These are phyloP conservation scores for Phalanger gymnotis DNA, from an alignment of 2,797 vertebrate genomes.

Conservation along the genomic window DNA sequence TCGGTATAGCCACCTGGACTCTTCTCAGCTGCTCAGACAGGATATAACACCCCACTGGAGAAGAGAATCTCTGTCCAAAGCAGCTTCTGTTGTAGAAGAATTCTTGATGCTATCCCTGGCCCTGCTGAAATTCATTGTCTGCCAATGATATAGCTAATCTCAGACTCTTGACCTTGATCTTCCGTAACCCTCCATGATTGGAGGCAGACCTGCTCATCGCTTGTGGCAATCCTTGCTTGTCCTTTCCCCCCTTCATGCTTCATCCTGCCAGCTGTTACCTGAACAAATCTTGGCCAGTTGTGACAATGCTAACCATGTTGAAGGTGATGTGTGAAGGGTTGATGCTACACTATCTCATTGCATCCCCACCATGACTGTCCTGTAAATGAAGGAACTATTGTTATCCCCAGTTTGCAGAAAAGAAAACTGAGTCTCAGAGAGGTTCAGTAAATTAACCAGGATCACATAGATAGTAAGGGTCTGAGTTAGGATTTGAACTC, in stretches of 20 bases:
- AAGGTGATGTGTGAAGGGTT: too few relatives aligned
- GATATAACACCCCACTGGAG: not conserved
- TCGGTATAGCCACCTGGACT: not conserved
- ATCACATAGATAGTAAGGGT: too few relatives aligned
- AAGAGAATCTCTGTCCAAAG: not conserved
- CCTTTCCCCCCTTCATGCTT: too few relatives aligned
- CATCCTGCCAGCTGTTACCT: too few relatives aligned
- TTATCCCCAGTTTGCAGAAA: not conserved
- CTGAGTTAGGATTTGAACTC: too few relatives aligned
- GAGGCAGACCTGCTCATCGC: too few relatives aligned
- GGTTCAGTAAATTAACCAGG: not conserved
- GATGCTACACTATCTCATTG: too few relatives aligned
- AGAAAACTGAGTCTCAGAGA: not conserved
- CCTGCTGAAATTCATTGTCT: not conserved
- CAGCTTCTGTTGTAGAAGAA: conserved; percentile 17
- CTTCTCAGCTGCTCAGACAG: not conserved
- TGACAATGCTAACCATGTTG: too few relatives aligned
- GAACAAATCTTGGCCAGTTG: too few relatives aligned
- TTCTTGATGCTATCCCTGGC: not conserved
- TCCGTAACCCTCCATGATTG: not conserved
- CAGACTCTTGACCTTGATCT: conserved; percentile 4
- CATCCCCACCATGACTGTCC: too few relatives aligned
- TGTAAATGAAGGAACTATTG: too few relatives aligned
- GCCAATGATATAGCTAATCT: conserved; percentile 28
- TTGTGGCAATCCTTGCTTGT: too few relatives aligned